Evolutionary conservation across 2,113 vertebrate species (phyloP).

Genomic region (Mandrillus leucophaeus): DNA sequence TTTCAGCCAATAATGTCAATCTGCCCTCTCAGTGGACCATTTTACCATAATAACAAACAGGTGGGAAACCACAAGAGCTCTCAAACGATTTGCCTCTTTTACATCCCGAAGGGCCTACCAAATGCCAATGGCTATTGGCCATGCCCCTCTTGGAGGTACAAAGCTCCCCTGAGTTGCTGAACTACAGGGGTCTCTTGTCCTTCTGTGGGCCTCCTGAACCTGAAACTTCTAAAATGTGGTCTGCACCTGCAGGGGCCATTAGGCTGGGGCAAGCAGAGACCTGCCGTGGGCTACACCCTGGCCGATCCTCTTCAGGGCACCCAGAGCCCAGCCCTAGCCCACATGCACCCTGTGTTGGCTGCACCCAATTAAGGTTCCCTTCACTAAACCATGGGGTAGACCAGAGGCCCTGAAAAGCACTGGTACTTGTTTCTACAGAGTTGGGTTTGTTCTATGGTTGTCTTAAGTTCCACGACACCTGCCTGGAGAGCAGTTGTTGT

Average conservation of each 20-base stretch:
- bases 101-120: neutral
- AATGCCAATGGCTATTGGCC: neutral
- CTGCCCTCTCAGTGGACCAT: neutral
- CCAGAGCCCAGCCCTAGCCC: too few relatives aligned
- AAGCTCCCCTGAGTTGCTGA: neutral
- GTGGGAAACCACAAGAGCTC: neutral
- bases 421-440: neutral
- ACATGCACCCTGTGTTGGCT: fast-evolving
- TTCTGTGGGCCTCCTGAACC: neutral
- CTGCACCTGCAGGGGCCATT: neutral
- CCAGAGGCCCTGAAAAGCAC: neutral
- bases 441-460: neutral
- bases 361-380: fast-evolving
- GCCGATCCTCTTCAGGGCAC: neutral
- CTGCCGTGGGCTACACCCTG: fast-evolving
- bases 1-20: neutral
- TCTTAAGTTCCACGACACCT: neutral
- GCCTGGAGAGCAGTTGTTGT: neutral
- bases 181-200: neutral
- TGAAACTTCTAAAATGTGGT: neutral
- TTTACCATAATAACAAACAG: neutral
- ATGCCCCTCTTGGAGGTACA: fast-evolving
- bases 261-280: neutral
- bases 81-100: neutral
- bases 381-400: fast-evolving